Conservation (phyloP, 2,797 vertebrate species). For the Pagetopsis macropterus region DNA sequence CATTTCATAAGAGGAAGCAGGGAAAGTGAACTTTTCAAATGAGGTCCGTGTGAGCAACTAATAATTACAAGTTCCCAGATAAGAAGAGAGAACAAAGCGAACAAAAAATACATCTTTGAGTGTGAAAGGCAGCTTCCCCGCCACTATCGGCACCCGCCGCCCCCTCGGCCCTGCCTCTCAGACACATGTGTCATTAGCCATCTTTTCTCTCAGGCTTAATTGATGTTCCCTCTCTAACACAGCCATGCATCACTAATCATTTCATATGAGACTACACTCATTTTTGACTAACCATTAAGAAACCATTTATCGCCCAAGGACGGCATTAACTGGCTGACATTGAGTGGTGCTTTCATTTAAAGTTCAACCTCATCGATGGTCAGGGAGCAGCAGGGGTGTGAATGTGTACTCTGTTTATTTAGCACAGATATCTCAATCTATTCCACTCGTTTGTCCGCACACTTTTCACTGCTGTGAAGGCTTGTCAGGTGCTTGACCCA, state of each 20-base stretch:
- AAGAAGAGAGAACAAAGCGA: slow-evolving; percentile 46
- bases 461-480: slow-evolving; percentile 1
- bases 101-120: slow-evolving; percentile 46
- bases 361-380: slow-evolving; percentile 55
- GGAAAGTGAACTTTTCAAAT: background rate
- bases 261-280: slow-evolving; percentile 68
- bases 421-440: slow-evolving; percentile 28
- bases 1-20: background rate
- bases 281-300: slow-evolving; percentile 73
- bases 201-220: slow-evolving; percentile 74
- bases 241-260: slow-evolving; percentile 78
- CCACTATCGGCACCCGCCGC: slow-evolving; percentile 27
- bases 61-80: slow-evolving; percentile 52
- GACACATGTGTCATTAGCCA: slow-evolving; percentile 69
- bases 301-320: slow-evolving; percentile 71
- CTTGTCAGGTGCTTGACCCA: slow-evolving; percentile 34
- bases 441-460: slow-evolving; percentile 2
- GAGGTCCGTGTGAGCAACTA: background rate
- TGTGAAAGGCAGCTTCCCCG: slow-evolving; percentile 40
- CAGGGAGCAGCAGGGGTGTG: slow-evolving; percentile 17
- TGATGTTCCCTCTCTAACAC: slow-evolving; percentile 71
- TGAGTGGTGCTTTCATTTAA: slow-evolving; percentile 64
- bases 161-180: slow-evolving; percentile 52
- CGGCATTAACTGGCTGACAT: slow-evolving; percentile 63
- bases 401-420: slow-evolving; percentile 14